Base-by-base conservation (phyloP, 1,140 invertebrate species). In the Diorhabda sublineata region DNA sequence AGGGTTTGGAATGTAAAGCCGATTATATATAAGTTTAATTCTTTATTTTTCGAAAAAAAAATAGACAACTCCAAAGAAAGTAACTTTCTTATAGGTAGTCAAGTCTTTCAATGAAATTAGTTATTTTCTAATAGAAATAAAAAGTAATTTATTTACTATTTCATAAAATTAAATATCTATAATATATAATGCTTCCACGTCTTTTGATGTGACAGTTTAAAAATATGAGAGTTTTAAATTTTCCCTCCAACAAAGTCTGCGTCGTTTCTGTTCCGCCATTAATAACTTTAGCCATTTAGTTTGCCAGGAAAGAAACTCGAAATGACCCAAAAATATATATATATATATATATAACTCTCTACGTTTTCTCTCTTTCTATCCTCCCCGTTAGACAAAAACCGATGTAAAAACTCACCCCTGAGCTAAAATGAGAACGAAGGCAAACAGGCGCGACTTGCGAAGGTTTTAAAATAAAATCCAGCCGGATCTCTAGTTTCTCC, bases 311-410 rank as follows among this genome's bases (percentile, higher is more conserved):
- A 73, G 71, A 71, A 73, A 73, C 68, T 74, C 70, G 69, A 75
- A 75, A 74, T 72, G 70, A 63, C 70, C 74, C 73, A 75, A 78
- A 78, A 76, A 78, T 78, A 76, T 76, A 76, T 77, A 69, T 64
- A 66, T 58, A 63, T n/a, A 45, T 44, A 44, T 56, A n/a, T 61
- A 41, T 45, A 64, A 64, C 64, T 45, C 67, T 52, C 64, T 8
- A 11, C 43, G 42, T 47, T 11, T 45, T 7, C n/a, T 65, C 64
- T 65, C 43, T 62, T 52, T 62, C 44, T 62, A 42, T 45, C 67
- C 61, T 59, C 67, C 60, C 61, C 62, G 71, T 11, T 62, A 64
- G 62, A 68, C 63, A 73, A 71, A 72, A 69, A 68, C 64, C 68
- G 56, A 62, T 58, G 60, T 66, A 73, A 73, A 73, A 73, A 69